Evolutionary conservation across 2,888 invertebrate species (phyloP), one percentile per base, ranked within the genome.

Genomic region (Pachymerium ferrugineum): DNA sequence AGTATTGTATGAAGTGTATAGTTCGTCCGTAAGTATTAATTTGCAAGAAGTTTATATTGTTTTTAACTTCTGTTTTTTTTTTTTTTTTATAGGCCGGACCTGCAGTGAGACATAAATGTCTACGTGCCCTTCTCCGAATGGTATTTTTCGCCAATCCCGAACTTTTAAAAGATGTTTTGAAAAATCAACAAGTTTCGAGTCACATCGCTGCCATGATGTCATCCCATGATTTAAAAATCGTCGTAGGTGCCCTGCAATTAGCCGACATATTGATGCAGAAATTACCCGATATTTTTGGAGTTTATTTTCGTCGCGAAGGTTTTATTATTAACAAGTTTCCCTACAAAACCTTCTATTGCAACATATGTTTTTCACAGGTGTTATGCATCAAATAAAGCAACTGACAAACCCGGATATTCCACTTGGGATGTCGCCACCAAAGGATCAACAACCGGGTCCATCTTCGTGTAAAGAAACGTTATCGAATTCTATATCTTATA

Each of bases 171-270:
- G 85, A 85, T 76, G 85, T 87, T 74, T 81, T 89, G 74, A 88
- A 88, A 79, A 88, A 88, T 80, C 89, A 89, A 82, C 88, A 93
- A 77, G 94, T 96, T 74, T 94, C 94, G 76, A 97, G 97, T 79
- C 97, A 98, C 83, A 94, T 98, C 81, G 97, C 97, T 31, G 96
- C 96, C 75, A 98, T 98, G 97, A 89, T 98, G 88, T 96, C 97
- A 0, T 97, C 97, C 3, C 93, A 91, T 82, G 98, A 98, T 85
- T 86, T 98, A 76, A 89, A 96, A 80, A 96, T 98, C 80, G 95
- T 97, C 62, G 97, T 98, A 70, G 96, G 96, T 73, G 96, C 97
- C 54, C 85, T 98, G 72, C 98, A 99, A 85, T 92, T 99, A 88
- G 95, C 96, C 4, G 94, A 95, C 83, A 94, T 98, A 78, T 85